Conservation (phyloP, 2,888 invertebrate species). For the Drosophila subsilvestris region DNA sequence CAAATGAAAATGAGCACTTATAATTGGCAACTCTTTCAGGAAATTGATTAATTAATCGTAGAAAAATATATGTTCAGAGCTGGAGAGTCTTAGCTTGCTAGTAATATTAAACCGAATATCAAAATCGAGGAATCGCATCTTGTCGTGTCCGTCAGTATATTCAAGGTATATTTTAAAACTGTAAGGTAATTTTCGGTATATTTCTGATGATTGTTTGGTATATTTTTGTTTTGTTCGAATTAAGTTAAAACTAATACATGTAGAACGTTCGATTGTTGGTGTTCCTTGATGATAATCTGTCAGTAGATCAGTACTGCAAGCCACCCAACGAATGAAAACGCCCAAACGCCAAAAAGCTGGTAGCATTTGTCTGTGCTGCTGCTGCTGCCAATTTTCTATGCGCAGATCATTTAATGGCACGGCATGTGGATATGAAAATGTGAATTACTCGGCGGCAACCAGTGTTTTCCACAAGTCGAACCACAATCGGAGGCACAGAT, state of each 20-base stretch:
- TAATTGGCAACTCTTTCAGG: too few relatives aligned
- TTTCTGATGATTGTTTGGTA: too few relatives aligned
- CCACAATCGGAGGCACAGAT: background rate
- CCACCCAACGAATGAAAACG: background rate
- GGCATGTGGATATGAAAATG: background rate
- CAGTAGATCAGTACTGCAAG: background rate
- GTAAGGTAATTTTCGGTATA: too few relatives aligned
- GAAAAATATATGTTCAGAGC: too few relatives aligned
- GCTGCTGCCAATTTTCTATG: background rate
- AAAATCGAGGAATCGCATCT: too few relatives aligned
- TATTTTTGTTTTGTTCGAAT: conserved; percentile 1
- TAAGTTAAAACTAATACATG: background rate
- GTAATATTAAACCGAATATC: too few relatives aligned
- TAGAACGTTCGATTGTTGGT: background rate
- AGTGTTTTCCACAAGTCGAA: background rate
- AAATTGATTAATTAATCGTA: too few relatives aligned
- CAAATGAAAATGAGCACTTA: too few relatives aligned
- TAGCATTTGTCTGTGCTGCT: background rate
- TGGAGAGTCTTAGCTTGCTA: too few relatives aligned
- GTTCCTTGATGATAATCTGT: background rate
- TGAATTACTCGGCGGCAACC: background rate
- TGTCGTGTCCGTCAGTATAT: too few relatives aligned
- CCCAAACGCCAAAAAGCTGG: background rate
- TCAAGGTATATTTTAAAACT: too few relatives aligned
- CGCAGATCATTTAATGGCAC: background rate